Evolutionary conservation across 2,797 vertebrate species (phyloP).

Genomic region (Somateria mollissima): DNA sequence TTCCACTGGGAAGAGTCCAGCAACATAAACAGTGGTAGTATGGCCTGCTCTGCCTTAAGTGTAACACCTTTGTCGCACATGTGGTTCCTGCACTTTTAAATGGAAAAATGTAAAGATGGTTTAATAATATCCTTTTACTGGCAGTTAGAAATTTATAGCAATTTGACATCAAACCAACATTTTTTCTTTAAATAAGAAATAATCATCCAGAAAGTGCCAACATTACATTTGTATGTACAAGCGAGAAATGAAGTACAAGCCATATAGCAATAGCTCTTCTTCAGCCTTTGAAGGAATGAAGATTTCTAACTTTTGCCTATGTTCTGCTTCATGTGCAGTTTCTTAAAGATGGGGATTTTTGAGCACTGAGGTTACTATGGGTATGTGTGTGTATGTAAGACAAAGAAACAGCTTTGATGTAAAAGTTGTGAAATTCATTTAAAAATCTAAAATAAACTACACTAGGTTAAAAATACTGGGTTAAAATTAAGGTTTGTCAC

Average conservation of each 20-base stretch:
- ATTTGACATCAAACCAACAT: not conserved
- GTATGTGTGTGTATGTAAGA: not conserved
- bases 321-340: slow-evolving; percentile 1
- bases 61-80: not conserved
- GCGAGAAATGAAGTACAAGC: not conserved
- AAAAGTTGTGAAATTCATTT: not conserved
- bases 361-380: not conserved
- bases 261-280: not conserved
- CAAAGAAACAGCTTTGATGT: not conserved
- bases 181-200: not conserved
- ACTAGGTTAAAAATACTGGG: not conserved
- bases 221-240: not conserved
- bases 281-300: not conserved
- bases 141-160: not conserved
- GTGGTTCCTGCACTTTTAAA: not conserved
- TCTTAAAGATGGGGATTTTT: slow-evolving; percentile 32
- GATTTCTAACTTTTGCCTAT: not conserved
- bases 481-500: not conserved
- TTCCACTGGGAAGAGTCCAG: not conserved
- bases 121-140: not conserved
- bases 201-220: not conserved
- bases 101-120: not conserved
- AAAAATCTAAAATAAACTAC: not conserved
- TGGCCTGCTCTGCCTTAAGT: not conserved
- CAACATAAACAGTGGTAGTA: not conserved